A percentile compares a stretch with the other conserved stretches of the same genome.
phyloP scores from a whole-genome alignment of 2,113 vertebrate species.

The Heterochromis multidens region DNA sequence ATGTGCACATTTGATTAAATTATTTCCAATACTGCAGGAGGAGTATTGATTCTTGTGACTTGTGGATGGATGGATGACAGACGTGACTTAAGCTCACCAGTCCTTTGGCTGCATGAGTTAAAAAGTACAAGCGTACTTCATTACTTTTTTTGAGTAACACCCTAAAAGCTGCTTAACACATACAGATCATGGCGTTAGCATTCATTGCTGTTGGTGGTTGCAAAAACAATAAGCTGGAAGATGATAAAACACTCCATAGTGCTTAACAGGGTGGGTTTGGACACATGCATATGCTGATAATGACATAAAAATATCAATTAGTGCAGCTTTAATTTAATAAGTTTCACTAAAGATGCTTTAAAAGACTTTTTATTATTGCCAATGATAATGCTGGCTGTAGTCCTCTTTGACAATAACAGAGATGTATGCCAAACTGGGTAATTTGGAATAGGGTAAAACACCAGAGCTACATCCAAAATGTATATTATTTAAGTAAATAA shows the following conservation, averaged over 20 bases:
- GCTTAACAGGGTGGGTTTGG: not conserved
- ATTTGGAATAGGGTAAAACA: not conserved
- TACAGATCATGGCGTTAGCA: not conserved
- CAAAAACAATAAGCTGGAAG: not conserved
- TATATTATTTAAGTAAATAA: not conserved
- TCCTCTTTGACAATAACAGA: not conserved
- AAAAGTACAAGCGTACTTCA: not conserved
- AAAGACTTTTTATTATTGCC: not conserved
- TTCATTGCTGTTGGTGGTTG: not conserved
- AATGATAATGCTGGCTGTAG: not conserved
- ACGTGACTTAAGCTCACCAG: too few species aligned
- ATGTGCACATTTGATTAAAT: not conserved
- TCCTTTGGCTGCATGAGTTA: too few species aligned
- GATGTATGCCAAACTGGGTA: not conserved
- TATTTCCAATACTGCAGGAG: not conserved
- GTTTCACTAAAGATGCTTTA: not conserved
- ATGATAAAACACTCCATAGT: not conserved
- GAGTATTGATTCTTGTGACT: not conserved
- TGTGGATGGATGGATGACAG: not conserved
- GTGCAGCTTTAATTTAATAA: not conserved
- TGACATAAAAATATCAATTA: not conserved
- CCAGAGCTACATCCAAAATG: not conserved
- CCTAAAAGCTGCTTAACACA: accelerated
- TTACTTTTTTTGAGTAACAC: not conserved
- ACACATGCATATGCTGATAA: not conserved